Conservation (phyloP, 2,113 vertebrate species). For the Meriones unguiculatus region DNA sequence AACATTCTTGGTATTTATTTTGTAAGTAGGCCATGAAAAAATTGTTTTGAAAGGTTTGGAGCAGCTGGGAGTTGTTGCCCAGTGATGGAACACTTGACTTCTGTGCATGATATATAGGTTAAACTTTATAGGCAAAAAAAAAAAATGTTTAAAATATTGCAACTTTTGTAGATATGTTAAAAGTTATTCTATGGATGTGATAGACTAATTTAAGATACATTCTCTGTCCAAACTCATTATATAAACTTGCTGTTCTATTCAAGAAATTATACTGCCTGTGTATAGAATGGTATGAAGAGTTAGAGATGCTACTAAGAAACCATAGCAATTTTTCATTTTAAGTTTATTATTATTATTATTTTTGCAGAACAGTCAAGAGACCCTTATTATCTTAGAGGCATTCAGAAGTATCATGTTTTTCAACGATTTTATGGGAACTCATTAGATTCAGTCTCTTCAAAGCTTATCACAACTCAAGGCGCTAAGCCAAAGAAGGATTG, state of each 20-base stretch:
- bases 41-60: background rate
- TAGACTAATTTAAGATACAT: background rate
- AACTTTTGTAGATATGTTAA: background rate
- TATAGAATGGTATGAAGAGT: background rate
- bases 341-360: slow-evolving; percentile 36
- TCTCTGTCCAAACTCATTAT: background rate
- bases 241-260: background rate
- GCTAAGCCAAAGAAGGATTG: slow-evolving; percentile 53
- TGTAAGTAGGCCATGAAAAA: background rate
- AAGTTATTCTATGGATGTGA: background rate
- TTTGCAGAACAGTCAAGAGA: slow-evolving; percentile 62
- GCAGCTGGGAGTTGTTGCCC: background rate
- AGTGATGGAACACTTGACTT: background rate
- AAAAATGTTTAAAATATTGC: background rate
- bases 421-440: slow-evolving; percentile 79
- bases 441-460: slow-evolving; percentile 75
- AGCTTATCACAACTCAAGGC: slow-evolving; percentile 70
- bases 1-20: slow-evolving; percentile 12
- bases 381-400: background rate
- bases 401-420: slow-evolving; percentile 70
- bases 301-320: background rate
- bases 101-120: background rate
- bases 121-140: too few relatives aligned
- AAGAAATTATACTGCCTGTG: background rate
- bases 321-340: background rate